Percentiles rank a stretch among this genome's conserved stretches.
Evolutionary conservation across 53 echinoderm and acorn worm genomes (phyloP).

Genomic region (Luidia sarsii): DNA sequence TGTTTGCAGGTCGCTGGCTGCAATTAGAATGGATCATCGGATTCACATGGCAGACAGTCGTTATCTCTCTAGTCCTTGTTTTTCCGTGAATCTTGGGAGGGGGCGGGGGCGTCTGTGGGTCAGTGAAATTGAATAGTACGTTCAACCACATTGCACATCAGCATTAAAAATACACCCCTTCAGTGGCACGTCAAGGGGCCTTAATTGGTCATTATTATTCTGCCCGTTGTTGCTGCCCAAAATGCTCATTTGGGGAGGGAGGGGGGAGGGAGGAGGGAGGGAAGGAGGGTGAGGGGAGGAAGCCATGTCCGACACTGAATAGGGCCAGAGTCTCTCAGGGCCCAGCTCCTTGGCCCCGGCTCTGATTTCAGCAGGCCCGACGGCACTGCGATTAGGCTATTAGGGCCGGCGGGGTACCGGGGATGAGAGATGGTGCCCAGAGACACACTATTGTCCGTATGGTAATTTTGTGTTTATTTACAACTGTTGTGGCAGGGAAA

Average conservation of each 20-base stretch:
- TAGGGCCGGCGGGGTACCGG: neutral
- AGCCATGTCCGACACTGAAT: neutral
- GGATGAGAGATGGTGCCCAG: constrained; percentile 16
- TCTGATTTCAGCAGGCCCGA: constrained; percentile 1
- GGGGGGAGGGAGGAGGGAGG: neutral
- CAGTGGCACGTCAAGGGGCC: constrained; percentile 1
- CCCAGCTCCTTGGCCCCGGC: neutral
- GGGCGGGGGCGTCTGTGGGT: too few relatives aligned
- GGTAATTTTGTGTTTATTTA: constrained; percentile 49
- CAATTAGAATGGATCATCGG: too few relatives aligned
- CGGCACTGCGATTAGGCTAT: constrained; percentile 1
- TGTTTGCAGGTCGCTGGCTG: too few relatives aligned
- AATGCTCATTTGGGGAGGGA: constrained; percentile 33
- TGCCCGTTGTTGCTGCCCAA: constrained; percentile 20
- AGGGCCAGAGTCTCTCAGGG: constrained; percentile 17
- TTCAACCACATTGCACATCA: neutral
- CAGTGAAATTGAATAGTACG: constrained; percentile 9
- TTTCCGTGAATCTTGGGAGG: too few relatives aligned
- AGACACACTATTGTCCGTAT: constrained; percentile 19
- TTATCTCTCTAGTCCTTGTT: too few relatives aligned
- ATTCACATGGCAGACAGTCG: too few relatives aligned
- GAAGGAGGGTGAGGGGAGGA: too few relatives aligned
- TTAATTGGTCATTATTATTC: constrained; percentile 34
- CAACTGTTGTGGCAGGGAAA: constrained; percentile 1
- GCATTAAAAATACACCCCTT: constrained; percentile 18